Percentiles rank a stretch among this genome's conserved stretches.
phyloP scores from a whole-genome alignment of 2,797 vertebrate species.

The Miichthys miiuy region DNA sequence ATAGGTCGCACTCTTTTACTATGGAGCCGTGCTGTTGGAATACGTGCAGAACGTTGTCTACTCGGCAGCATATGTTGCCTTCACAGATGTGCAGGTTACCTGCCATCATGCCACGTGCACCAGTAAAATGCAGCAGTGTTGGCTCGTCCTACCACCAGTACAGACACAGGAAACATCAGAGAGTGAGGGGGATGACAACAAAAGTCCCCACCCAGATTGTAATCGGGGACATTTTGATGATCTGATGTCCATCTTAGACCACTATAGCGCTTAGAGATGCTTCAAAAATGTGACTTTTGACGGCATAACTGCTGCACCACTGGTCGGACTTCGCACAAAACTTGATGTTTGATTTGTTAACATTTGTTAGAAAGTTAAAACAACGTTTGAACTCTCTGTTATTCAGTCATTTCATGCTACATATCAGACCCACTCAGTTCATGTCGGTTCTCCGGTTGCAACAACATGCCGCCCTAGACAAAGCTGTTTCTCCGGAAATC shows the following conservation, averaged over 20 bases:
- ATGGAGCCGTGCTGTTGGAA: too few relatives aligned
- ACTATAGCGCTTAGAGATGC: background rate
- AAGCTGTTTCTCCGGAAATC: slow-evolving; percentile 76
- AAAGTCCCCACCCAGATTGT: background rate
- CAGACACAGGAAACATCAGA: background rate
- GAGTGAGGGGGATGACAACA: background rate
- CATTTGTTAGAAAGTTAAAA: background rate
- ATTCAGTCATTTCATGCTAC: background rate
- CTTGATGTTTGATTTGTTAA: accelerated
- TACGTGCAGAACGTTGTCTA: too few relatives aligned
- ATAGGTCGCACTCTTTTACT: too few relatives aligned
- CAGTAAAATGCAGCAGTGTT: too few relatives aligned
- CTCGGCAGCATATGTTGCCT: too few relatives aligned
- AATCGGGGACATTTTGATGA: too few relatives aligned
- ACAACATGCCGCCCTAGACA: slow-evolving; percentile 54
- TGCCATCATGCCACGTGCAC: too few relatives aligned
- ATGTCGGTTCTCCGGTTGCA: slow-evolving; percentile 17
- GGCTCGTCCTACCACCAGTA: background rate
- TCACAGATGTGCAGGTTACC: too few relatives aligned
- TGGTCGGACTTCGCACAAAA: background rate
- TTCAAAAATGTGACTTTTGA: background rate
- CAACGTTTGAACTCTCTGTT: background rate
- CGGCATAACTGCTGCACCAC: background rate
- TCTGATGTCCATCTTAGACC: background rate
- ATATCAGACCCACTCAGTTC: slow-evolving; percentile 35